Evolutionary conservation across 2,113 vertebrate genomes (phyloP).

Genomic region (Tricholaema leucomelas): DNA sequence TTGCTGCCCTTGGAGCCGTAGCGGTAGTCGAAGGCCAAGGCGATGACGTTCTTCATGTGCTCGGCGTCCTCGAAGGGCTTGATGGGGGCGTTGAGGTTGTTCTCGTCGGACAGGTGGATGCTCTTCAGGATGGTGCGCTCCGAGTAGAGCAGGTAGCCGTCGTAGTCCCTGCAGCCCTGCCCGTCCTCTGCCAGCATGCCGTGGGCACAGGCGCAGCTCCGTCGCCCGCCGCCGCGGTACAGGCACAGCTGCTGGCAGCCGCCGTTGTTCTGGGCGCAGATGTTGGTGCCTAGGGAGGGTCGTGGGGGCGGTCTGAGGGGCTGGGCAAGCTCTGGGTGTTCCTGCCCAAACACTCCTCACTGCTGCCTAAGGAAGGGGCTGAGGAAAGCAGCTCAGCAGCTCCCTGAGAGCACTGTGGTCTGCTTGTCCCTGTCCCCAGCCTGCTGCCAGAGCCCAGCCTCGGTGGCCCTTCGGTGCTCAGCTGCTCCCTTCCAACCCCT

Average conservation of each 20-base stretch:
- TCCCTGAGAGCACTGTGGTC: fast-evolving
- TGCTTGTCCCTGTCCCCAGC: fast-evolving
- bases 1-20: slow-evolving; percentile 85
- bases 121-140: slow-evolving; percentile 98
- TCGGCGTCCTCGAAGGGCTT: slow-evolving; percentile 96
- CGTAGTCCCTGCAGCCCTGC: slow-evolving; percentile 89
- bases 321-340: background rate
- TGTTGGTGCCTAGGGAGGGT: slow-evolving; percentile 84
- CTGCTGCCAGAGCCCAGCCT: fast-evolving
- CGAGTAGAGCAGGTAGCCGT: slow-evolving; percentile 94
- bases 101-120: slow-evolving; percentile 94
- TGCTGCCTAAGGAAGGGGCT: fast-evolving
- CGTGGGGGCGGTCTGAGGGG: background rate
- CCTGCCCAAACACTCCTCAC: fast-evolving
- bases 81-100: slow-evolving; percentile 93
- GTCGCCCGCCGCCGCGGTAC: slow-evolving; percentile 80
- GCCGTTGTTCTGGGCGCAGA: slow-evolving; percentile 90
- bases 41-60: slow-evolving; percentile 98
- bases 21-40: slow-evolving; percentile 92
- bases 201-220: slow-evolving; percentile 92
- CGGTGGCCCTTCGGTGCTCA: fast-evolving
- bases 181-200: slow-evolving; percentile 93
- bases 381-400: background rate
- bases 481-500: background rate
- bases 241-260: slow-evolving; percentile 94